These are phyloP conservation scores for Euura lappo DNA, from an alignment of 1,140 invertebrate species.

Conservation along the genomic window DNA sequence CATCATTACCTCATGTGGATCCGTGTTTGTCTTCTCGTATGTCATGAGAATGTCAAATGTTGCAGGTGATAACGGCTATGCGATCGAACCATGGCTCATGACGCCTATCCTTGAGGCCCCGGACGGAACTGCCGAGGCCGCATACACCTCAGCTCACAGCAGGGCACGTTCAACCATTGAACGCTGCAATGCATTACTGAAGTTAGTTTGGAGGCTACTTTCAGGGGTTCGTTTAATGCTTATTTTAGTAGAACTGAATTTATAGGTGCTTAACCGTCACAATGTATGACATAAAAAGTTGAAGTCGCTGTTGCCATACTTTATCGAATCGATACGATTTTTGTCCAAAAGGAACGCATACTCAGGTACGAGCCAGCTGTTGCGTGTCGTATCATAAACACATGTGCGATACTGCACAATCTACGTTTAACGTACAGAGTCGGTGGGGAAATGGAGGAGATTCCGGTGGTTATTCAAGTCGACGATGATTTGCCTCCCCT, in stretches of 20 bases:
- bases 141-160: slow-evolving; percentile 37
- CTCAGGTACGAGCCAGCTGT: slow-evolving; percentile 46
- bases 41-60: not conserved
- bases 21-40: too few species aligned
- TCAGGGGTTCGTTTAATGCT: too few species aligned
- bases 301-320: slow-evolving; percentile 40
- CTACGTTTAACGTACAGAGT: not conserved
- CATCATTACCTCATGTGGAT: too few species aligned
- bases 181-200: slow-evolving; percentile 47
- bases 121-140: slow-evolving; percentile 29
- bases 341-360: slow-evolving; percentile 29
- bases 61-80: slow-evolving; percentile 49
- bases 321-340: too few species aligned
- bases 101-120: slow-evolving; percentile 37
- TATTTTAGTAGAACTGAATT: too few species aligned
- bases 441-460: too few species aligned
- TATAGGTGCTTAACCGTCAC: not conserved
- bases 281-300: slow-evolving; percentile 43
- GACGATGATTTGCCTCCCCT: too few species aligned
- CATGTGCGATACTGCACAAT: slow-evolving; percentile 49
- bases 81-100: slow-evolving; percentile 47
- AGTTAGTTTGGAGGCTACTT: slow-evolving; percentile 23
- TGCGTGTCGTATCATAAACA: slow-evolving; percentile 50
- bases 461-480: too few species aligned
- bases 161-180: slow-evolving; percentile 41